Evolutionary conservation across 2,888 invertebrate genomes (phyloP), one percentile per base, ranked within the genome.

Genomic region (Halocaridina rubra): DNA sequence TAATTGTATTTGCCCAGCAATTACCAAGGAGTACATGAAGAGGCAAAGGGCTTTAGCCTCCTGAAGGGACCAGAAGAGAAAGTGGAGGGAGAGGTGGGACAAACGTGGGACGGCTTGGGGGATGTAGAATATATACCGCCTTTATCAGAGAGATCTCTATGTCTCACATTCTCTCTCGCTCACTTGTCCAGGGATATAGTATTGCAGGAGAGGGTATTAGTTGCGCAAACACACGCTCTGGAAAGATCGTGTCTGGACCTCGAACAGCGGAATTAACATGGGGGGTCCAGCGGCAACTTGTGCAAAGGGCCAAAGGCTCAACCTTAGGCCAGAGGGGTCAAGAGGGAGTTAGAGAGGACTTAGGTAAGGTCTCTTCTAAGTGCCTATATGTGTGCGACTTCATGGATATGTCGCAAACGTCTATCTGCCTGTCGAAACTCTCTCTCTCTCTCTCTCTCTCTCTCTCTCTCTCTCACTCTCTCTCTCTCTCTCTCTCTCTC

Each of bases 261-360:
- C 81, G 76, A 81, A 76, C 81, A 81, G 76, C 33, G 81, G 81
- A 81, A 81, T 81, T 81, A 81, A 81, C 81, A 76, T 67, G 76
- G 81, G 81, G n/a, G 64, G 64, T 75, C 75, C 59, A 69, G 22
- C 76, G 33, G 81, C 67, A 67, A 76, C 67, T 74, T 81, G 75
- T 74, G 75, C 53, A 74, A 81, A 74, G 81, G 81, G 81, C 80
- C 80, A 7, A 61, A 39, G 72, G 57, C 57, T 46, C 79, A 29
- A 24, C 29, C 39, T 32, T 19, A 72, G 72, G 72, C 57, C 57
- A 39, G 39, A 53, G 80, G 72, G 72, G 72, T 72, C 72, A 72
- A 72, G 77, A 32, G 74, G 74, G 53, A 16, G n/a, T 53, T 53
- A 53, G 16, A 53, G 4, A 13, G 10, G 53, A 53, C 53, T 53